These are phyloP conservation scores for Lagopus muta DNA, from an alignment of 2,113 vertebrate genomes.

Conservation along the genomic window DNA sequence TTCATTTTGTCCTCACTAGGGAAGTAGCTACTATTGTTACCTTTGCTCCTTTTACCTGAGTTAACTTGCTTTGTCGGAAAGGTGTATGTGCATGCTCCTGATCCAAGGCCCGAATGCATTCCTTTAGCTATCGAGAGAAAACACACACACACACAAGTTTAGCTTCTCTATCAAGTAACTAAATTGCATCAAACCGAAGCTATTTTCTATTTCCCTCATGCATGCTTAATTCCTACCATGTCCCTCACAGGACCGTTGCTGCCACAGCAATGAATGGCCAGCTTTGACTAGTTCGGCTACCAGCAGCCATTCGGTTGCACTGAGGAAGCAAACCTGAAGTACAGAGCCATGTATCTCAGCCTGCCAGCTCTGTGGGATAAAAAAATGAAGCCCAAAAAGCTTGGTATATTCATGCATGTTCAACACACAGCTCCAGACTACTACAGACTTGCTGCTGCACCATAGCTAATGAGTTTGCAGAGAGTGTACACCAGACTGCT, in stretches of 20 bases:
- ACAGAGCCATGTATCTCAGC: neutral
- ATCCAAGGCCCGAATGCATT: constrained; percentile 92
- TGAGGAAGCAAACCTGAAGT: neutral
- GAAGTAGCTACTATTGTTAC: neutral
- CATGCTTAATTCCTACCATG: neutral
- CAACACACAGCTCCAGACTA: neutral
- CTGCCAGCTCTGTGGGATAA: rapidly evolving
- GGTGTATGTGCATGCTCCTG: constrained; percentile 89
- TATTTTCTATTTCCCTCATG: neutral
- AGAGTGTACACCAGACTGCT: neutral
- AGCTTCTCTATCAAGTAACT: no score
- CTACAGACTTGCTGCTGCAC: neutral
- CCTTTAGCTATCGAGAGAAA: constrained; percentile 84
- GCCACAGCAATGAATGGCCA: neutral
- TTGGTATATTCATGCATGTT: neutral
- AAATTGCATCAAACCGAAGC: no score
- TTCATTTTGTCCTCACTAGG: neutral
- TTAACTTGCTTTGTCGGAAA: constrained; percentile 94
- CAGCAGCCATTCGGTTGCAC: neutral
- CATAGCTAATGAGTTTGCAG: neutral
- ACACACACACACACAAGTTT: neutral
- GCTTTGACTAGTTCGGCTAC: neutral
- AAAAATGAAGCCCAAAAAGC: neutral
- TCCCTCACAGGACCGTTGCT: neutral
- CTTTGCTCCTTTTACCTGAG: constrained; percentile 80